Base-by-base conservation (phyloP, 1,140 invertebrate species). In the Diorhabda sublineata region DNA sequence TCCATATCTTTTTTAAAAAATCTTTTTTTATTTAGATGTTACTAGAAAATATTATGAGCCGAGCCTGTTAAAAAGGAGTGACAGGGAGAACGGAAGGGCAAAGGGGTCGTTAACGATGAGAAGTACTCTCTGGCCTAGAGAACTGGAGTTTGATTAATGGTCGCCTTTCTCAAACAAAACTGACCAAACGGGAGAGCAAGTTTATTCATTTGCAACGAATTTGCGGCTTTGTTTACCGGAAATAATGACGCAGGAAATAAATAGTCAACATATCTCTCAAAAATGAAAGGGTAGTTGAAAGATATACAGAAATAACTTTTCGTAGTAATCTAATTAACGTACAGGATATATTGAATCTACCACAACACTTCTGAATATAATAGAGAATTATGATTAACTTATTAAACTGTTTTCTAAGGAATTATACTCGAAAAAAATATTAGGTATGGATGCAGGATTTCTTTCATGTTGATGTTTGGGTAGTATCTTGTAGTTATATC, bases 181-280 rank as follows among this genome's bases (percentile, higher is more conserved):
- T 52, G 47, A 52, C 47, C 47, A 52, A 52, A 52, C 47, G 47
- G 47, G 47, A 52, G 47, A 52, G 47, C 47, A 52, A 52, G 47
- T 52, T 52, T 52, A 52, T 52, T 52, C 47, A 52, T 52, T 52
- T 52, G 47, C 47, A 52, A 52, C 47, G 47, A 52, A 52, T 52
- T 52, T 52, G 47, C 47, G 47, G 47, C 47, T 52, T 52, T 52
- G 47, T 52, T 52, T 52, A 52, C 47, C 47, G 47, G 47, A 52
- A 52, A 52, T 52, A 52, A 52, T 52, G 47, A 52, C 47, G 47
- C 47, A 52, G 47, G n/a, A 52, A 52, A 52, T 52, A 52, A 52
- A 52, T 52, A 52, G 47, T n/a, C 47, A n/a, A 52, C 47, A 52
- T 52, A 52, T 52, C 47, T 52, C 47, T 6, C 6, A 52, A 52